Evolutionary conservation across 2,797 vertebrate species (phyloP).

Genomic region (Nannoperca australis): DNA sequence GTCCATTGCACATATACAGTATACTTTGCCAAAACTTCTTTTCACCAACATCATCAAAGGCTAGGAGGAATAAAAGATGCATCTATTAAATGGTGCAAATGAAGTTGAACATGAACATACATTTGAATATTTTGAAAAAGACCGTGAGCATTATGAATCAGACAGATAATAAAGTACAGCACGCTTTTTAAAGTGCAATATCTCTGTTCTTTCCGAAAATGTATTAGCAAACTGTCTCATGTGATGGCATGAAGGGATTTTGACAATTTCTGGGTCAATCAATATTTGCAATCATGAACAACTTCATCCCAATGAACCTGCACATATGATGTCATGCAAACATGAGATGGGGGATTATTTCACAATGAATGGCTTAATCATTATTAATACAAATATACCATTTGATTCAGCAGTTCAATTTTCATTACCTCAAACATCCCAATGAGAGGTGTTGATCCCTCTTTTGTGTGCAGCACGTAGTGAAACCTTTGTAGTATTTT

Average conservation of each 20-base stretch:
- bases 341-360: slow-evolving; percentile 1
- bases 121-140: slow-evolving; percentile 1
- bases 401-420: neutral
- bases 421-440: neutral
- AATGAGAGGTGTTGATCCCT: neutral
- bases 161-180: neutral
- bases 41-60: slow-evolving; percentile 43
- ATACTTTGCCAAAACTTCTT: neutral
- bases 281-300: slow-evolving; percentile 57
- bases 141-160: slow-evolving; percentile 6
- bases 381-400: neutral
- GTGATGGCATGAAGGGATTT: slow-evolving; percentile 8
- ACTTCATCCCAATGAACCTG: slow-evolving; percentile 44
- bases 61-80: slow-evolving; percentile 21
- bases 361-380: neutral
- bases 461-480: neutral
- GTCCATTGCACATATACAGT: neutral
- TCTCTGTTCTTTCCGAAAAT: slow-evolving; percentile 15
- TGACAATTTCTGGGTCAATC: slow-evolving; percentile 59
- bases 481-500: neutral
- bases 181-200: slow-evolving; percentile 5
- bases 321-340: slow-evolving; percentile 15
- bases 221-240: neutral
- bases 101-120: neutral
- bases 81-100: slow-evolving; percentile 31